Conservation (phyloP, 2,113 vertebrate species). For the Brachyistius frenatus region DNA sequence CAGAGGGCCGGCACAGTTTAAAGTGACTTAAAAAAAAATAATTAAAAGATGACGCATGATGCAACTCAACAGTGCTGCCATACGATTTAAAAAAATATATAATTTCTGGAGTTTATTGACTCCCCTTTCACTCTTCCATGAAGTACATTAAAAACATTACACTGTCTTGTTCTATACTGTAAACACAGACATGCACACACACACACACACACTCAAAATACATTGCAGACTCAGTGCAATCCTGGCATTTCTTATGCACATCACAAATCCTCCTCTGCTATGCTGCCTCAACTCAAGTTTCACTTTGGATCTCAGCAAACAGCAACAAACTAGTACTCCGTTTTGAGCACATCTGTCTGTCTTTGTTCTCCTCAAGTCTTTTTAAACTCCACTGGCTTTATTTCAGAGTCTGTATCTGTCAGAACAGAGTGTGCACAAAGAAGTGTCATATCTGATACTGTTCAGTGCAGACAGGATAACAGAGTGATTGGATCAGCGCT, state of each 20-base stretch:
- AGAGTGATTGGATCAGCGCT: conserved; percentile 60
- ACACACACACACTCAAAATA: background rate
- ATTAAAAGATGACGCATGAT: background rate
- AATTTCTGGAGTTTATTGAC: background rate
- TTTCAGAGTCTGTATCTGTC: conserved; percentile 41
- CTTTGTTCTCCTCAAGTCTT: conserved; percentile 38
- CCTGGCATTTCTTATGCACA: background rate
- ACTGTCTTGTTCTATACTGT: background rate
- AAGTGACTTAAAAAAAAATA: too few relatives aligned
- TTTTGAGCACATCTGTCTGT: conserved; percentile 50
- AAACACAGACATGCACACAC: background rate
- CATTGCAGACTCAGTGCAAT: background rate
- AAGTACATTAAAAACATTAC: conserved; percentile 6
- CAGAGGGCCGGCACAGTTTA: too few relatives aligned
- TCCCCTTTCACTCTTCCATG: background rate
- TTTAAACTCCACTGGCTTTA: conserved; percentile 43
- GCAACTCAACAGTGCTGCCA: background rate
- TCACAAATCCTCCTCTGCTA: conserved; percentile 6
- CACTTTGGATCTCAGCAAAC: conserved; percentile 12
- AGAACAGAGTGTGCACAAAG: conserved; percentile 28
- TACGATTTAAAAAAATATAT: too few relatives aligned
- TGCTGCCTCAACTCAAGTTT: background rate
- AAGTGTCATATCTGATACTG: conserved; percentile 26
- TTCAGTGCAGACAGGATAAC: conserved; percentile 34
- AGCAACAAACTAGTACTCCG: conserved; percentile 52